A percentile compares a stretch with the other conserved stretches of the same genome.
Evolutionary conservation across 2,113 vertebrate genomes (phyloP).

Genomic region (Thalassarche chlororhynchos): DNA sequence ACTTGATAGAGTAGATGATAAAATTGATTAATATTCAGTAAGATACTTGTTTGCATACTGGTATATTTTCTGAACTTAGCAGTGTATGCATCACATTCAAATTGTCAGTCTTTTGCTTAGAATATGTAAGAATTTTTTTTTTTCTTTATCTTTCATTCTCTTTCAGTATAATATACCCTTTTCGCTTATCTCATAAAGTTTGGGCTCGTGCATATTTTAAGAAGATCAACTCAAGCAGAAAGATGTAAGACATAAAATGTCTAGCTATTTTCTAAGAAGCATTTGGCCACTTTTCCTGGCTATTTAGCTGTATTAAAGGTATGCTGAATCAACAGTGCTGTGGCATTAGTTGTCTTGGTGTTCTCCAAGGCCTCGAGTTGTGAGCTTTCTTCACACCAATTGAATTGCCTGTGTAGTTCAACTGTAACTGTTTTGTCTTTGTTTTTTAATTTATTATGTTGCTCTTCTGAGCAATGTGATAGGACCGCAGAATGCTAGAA

Average conservation of each 20-base stretch:
- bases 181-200: not conserved
- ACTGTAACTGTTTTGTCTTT: not conserved
- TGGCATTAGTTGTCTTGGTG: not conserved
- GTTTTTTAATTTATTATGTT: not conserved
- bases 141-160: not conserved
- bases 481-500: not conserved
- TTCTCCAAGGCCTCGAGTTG: not conserved
- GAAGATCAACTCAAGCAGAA: not conserved
- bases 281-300: not conserved
- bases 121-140: not conserved
- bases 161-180: not conserved
- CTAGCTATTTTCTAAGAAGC: not conserved
- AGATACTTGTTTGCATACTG: not conserved
- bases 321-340: not conserved
- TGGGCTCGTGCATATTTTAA: not conserved
- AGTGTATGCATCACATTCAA: not conserved
- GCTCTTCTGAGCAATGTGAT: not conserved
- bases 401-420: not conserved
- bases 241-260: not conserved
- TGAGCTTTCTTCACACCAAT: not conserved
- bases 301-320: not conserved
- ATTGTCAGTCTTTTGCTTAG: not conserved
- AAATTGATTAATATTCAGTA: not conserved
- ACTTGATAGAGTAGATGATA: not conserved
- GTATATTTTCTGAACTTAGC: not conserved